Conservation (phyloP, 2,888 invertebrate genomes). For the Dinocampus coccinellae region DNA sequence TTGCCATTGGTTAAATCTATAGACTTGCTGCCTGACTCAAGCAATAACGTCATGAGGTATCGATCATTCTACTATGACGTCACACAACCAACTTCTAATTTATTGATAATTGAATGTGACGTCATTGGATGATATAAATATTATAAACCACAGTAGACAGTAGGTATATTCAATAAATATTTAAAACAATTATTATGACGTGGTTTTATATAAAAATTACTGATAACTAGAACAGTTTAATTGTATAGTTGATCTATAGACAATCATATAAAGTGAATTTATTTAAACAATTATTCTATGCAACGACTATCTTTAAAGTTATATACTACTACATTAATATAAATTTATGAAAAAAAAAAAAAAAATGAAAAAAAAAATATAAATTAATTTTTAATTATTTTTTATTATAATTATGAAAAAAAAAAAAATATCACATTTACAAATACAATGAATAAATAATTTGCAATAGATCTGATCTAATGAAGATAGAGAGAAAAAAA, state of each 20-base stretch:
- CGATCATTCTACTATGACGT: background rate
- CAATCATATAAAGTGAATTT: no score
- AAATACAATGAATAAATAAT: no score
- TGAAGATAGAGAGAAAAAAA: background rate
- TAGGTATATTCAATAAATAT: background rate
- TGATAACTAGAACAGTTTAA: background rate
- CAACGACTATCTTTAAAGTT: no score
- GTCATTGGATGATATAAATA: background rate
- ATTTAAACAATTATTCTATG: no score
- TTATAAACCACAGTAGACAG: background rate
- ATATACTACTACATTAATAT: no score
- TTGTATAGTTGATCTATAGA: background rate
- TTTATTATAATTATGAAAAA: no score
- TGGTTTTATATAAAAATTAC: background rate
- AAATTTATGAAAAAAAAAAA: no score
- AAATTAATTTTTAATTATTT: no score
- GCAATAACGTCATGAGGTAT: constrained; percentile 16
- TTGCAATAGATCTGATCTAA: no score
- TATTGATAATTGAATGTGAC: constrained; percentile 4
- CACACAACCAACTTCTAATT: background rate
- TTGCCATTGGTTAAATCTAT: constrained; percentile 11
- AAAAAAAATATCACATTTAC: no score
- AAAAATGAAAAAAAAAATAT: no score
- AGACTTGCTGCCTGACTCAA: background rate
- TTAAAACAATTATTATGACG: background rate